Evolutionary conservation across 2,797 vertebrate genomes (phyloP).

Genomic region (Acrossocheilus wenchowensis): DNA sequence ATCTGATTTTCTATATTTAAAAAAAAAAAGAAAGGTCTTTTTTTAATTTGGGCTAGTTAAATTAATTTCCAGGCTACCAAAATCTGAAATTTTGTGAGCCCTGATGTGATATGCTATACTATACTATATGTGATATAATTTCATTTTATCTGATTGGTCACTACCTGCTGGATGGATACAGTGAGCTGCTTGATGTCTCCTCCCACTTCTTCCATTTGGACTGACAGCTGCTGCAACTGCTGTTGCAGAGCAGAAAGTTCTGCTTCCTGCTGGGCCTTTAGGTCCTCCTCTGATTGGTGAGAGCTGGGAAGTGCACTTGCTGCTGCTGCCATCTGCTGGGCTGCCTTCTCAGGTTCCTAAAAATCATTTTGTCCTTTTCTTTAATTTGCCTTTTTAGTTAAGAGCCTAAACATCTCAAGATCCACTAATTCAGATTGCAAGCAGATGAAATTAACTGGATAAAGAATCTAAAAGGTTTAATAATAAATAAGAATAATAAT

Average conservation of each 20-base stretch:
- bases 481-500: background rate
- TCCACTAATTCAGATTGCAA: background rate
- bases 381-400: background rate
- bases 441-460: background rate
- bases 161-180: constrained; percentile 82
- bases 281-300: constrained; percentile 76
- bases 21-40: too few relatives aligned
- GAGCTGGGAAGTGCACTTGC: constrained; percentile 66
- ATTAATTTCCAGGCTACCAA: too few relatives aligned
- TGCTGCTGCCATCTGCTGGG: constrained; percentile 64
- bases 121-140: background rate
- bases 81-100: too few relatives aligned
- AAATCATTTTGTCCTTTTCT: background rate
- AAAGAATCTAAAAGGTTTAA: background rate
- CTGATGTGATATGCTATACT: too few relatives aligned
- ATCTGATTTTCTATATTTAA: too few relatives aligned
- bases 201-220: constrained; percentile 76
- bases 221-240: constrained; percentile 78
- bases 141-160: background rate
- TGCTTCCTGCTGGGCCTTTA: constrained; percentile 76
- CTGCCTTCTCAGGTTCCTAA: constrained; percentile 75
- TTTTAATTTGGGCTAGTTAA: too few relatives aligned
- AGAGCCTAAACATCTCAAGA: background rate
- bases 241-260: constrained; percentile 78
- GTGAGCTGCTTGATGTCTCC: constrained; percentile 78